Percentiles rank a stretch among this genome's conserved stretches.
These are phyloP conservation scores for Boleophthalmus pectinirostris DNA, from an alignment of 2,113 vertebrate genomes.

Conservation along the genomic window DNA sequence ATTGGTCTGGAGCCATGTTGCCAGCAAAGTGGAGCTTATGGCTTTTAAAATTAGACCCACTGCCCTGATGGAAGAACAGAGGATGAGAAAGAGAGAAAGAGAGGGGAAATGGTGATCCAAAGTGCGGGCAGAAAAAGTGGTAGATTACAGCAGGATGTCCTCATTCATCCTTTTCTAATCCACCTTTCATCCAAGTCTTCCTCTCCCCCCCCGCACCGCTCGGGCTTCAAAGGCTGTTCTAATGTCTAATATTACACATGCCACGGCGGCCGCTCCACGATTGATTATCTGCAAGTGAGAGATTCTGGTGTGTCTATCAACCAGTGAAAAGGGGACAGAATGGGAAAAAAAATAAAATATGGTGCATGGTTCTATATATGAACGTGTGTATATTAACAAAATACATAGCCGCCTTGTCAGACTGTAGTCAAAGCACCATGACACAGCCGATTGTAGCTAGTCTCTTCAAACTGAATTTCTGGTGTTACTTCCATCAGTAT, in stretches of 20 bases:
- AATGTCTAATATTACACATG: conserved; percentile 65
- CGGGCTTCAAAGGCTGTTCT: conserved; percentile 57
- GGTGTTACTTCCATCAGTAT: background rate
- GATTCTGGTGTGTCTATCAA: conserved; percentile 33
- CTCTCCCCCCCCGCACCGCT: conserved; percentile 36
- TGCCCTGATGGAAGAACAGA: conserved; percentile 31
- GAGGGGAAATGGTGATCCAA: conserved; percentile 35
- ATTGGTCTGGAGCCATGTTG: conserved; percentile 17
- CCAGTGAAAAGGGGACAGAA: conserved; percentile 4
- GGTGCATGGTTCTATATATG: background rate
- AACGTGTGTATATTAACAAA: conserved; percentile 1
- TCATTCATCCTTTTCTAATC: conserved; percentile 72
- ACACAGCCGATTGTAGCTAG: background rate
- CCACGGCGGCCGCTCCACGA: conserved; percentile 42
- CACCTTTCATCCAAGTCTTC: conserved; percentile 63
- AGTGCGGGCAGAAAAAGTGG: conserved; percentile 41
- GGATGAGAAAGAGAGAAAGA: conserved; percentile 6
- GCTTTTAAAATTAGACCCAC: conserved; percentile 39
- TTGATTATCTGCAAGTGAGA: conserved; percentile 52
- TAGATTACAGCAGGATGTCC: conserved; percentile 73
- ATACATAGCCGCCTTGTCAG: background rate
- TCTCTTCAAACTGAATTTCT: conserved; percentile 28
- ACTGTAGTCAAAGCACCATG: conserved; percentile 1
- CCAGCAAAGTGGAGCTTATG: conserved; percentile 30
- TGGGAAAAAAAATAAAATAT: conserved; percentile 29